phyloP scores from a whole-genome alignment of 2,888 invertebrate genomes.

The Blomia tropicalis region DNA sequence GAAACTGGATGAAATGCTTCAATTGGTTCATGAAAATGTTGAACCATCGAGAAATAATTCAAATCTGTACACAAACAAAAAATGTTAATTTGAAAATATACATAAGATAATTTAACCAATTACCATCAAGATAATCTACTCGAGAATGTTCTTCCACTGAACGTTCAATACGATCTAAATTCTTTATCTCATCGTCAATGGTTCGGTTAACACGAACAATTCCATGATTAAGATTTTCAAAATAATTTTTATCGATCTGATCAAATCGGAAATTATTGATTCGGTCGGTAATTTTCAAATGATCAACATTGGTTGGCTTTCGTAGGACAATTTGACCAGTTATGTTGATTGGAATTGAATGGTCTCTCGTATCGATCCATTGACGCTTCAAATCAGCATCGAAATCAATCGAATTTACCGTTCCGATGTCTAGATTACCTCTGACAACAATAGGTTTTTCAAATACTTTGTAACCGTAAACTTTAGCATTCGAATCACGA shows the following conservation, averaged over 20 bases:
- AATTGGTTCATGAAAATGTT: background rate
- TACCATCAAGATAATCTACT: background rate
- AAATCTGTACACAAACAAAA: background rate
- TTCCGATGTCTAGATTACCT: background rate
- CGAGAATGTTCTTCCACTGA: background rate
- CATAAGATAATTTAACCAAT: background rate
- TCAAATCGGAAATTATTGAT: background rate
- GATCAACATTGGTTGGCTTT: background rate
- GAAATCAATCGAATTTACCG: background rate
- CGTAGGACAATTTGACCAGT: background rate
- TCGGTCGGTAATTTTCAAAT: background rate
- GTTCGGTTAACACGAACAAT: background rate
- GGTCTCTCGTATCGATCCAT: background rate
- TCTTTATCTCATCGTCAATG: background rate
- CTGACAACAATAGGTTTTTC: background rate
- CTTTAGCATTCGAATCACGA: background rate
- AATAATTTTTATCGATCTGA: background rate
- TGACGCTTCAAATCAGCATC: background rate
- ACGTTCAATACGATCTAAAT: background rate
- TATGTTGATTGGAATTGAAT: background rate
- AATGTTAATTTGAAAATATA: background rate
- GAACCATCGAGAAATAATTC: background rate
- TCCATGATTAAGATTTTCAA: background rate
- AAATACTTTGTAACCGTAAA: background rate
- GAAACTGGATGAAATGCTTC: background rate